Evolutionary conservation across 2,113 vertebrate species (phyloP).

Genomic region (Leptodactylus fuscus): DNA sequence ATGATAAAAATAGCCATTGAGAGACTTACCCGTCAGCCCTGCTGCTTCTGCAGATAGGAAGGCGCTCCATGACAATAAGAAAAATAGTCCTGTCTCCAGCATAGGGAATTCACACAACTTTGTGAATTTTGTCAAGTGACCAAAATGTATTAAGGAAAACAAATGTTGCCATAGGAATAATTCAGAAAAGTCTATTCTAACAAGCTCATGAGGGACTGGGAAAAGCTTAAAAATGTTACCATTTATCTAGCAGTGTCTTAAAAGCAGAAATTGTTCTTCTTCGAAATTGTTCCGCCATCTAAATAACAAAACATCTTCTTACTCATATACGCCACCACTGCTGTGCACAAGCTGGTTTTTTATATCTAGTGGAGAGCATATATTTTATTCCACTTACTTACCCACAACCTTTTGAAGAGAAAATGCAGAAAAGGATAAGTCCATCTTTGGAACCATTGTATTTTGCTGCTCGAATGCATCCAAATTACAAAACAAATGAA

Average conservation of each 20-base stretch:
- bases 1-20: conserved; percentile 5
- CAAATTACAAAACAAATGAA: background rate
- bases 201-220: background rate
- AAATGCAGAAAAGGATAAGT: background rate
- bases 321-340: background rate
- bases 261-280: background rate
- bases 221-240: background rate
- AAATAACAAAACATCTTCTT: background rate
- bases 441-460: background rate
- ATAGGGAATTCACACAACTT: conserved; percentile 81
- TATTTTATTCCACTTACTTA: background rate
- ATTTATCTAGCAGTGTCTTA: conserved; percentile 20
- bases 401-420: background rate
- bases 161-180: background rate
- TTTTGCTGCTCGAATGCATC: background rate
- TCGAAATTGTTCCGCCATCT: background rate
- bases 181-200: background rate
- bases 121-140: conserved; percentile 86
- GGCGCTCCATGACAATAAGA: conserved; percentile 85
- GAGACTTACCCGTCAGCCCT: conserved; percentile 80
- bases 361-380: background rate
- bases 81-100: conserved; percentile 83
- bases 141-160: conserved; percentile 75
- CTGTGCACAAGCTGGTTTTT: background rate
- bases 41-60: conserved; percentile 84